Evolutionary conservation across 2,888 invertebrate genomes (phyloP), one percentile per base, ranked within the genome.

Genomic region (Pyrgus malvae): DNA sequence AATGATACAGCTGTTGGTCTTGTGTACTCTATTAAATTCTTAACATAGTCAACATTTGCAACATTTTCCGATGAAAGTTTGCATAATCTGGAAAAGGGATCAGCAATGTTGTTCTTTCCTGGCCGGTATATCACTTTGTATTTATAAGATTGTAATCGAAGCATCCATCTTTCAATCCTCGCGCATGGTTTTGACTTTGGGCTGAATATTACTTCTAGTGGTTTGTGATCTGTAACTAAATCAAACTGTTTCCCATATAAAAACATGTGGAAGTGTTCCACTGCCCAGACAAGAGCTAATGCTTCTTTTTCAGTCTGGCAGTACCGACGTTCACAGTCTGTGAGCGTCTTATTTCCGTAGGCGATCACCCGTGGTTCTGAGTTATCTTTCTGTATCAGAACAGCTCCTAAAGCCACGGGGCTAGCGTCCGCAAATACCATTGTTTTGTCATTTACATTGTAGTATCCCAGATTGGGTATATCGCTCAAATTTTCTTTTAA

Each of bases 231-330:
- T 2, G 59, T 72, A 0, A 69, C 48, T 2, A 75, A 61, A 1
- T 72, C 73, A 41, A 65, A 68, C n/a, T 55, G 21, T 33, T 63
- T 60, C 0, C 64, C 65, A 49, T 33, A 65, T 2, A 67, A 44
- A 14, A 25, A 66, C n/a, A 62, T 56, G 2, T 59, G 7, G 25
- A 65, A 64, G 38, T 64, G 62, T 14, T 68, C 68, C 0, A 68
- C 55, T 0, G 67, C 61, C 66, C 67, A 68, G 0, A 68, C 68
- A 2, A 68, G 29, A 0, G 65, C 64, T 1, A 69, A 31, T 0
- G 69, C 70, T 33, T 69, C 68, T 31, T 70, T 71, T 50, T 70
- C 68, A 0, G 69, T 67, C 40, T 70, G 69, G 31, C 65, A 60
- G 14, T 71, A 70, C 2, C 65, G 37, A 0, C 58, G 40, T 56